Conservation (phyloP, 2,113 vertebrate species). For the Aldabrachelys gigantea region DNA sequence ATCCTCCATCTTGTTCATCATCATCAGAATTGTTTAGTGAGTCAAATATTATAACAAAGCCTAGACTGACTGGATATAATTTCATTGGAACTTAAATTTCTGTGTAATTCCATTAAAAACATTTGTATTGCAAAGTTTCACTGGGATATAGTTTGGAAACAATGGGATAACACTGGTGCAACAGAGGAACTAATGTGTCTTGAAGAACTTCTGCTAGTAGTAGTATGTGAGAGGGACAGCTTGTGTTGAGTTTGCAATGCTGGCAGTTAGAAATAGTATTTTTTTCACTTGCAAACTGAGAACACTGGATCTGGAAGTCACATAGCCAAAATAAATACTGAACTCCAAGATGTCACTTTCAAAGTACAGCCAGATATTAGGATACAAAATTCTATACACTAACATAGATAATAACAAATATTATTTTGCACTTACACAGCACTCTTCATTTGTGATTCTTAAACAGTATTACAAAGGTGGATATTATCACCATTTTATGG, state of each 20-base stretch:
- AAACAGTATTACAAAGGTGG: neutral
- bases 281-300: neutral
- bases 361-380: neutral
- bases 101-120: neutral
- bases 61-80: neutral
- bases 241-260: neutral
- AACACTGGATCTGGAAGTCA: neutral
- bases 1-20: neutral
- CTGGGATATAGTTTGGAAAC: neutral
- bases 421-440: neutral
- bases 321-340: neutral
- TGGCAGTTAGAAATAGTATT: neutral
- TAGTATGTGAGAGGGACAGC: neutral
- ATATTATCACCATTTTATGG: neutral
- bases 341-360: neutral
- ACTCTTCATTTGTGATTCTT: neutral
- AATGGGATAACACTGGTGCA: neutral
- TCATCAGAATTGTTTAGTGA: neutral
- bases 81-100: no score
- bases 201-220: neutral
- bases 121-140: neutral
- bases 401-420: neutral
- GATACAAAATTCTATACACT: neutral
- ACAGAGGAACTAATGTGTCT: neutral
- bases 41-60: neutral